Percentiles rank a stretch among this genome's conserved stretches.
These are phyloP conservation scores for Botia kubotai DNA, from an alignment of 2,797 vertebrate species.

Conservation along the genomic window DNA sequence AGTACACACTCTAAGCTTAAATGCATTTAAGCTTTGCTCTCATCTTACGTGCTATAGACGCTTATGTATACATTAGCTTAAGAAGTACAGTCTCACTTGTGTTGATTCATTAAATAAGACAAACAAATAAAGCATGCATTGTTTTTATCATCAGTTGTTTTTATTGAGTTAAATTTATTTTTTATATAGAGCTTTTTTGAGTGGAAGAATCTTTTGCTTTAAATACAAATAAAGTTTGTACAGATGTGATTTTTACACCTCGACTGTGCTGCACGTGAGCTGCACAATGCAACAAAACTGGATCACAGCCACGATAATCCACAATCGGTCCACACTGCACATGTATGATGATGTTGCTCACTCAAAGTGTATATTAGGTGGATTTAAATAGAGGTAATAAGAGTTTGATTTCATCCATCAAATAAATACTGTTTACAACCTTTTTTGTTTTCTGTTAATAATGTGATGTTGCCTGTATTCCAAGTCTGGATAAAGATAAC, in stretches of 20 bases:
- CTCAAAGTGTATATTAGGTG: neutral
- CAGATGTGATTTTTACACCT: neutral
- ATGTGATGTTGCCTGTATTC: conserved; percentile 9
- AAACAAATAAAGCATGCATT: neutral
- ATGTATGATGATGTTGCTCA: neutral
- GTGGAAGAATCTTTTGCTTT: conserved; percentile 16
- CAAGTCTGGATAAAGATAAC: neutral
- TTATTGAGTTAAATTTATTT: neutral
- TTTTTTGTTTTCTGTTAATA: conserved; percentile 1
- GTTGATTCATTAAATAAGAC: conserved; percentile 34
- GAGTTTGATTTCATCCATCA: conserved; percentile 1
- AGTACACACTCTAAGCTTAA: conserved; percentile 27
- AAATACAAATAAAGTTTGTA: conserved; percentile 7
- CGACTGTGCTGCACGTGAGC: conserved; percentile 6
- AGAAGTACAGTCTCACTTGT: neutral
- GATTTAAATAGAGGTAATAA: conserved; percentile 1
- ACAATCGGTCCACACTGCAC: neutral
- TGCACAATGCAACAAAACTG: neutral
- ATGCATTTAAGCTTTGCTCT: conserved; percentile 40
- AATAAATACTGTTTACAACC: conserved; percentile 1
- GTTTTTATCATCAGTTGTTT: conserved; percentile 17
- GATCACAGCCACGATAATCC: neutral
- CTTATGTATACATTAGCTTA: neutral
- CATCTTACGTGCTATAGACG: conserved; percentile 41
- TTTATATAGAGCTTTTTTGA: conserved; percentile 27